Evolutionary conservation across 2,113 vertebrate genomes (phyloP).

Genomic region (Notothenia coriiceps): DNA sequence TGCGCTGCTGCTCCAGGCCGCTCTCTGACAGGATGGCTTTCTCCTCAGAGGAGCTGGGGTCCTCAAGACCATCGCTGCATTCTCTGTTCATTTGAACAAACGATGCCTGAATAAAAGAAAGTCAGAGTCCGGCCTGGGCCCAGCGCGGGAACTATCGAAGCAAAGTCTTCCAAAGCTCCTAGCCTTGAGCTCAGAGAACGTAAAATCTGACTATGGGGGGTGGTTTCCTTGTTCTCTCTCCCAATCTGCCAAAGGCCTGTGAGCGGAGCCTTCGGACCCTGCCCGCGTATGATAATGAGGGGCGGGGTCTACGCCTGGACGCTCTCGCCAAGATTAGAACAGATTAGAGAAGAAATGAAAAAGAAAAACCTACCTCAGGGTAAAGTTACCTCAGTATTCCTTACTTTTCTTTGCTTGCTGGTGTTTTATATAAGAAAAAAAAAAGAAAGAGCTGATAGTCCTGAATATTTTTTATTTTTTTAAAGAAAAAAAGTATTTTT

Average conservation of each 20-base stretch:
- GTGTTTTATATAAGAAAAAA: conserved; percentile 84
- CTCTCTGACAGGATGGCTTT: not conserved
- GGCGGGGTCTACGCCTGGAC: conserved; percentile 67
- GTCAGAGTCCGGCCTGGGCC: conserved; percentile 14
- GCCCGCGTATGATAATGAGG: conserved; percentile 74
- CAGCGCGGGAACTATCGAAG: conserved; percentile 25
- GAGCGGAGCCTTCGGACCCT: conserved; percentile 77
- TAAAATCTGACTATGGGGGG: conserved; percentile 62
- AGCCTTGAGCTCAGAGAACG: conserved; percentile 60
- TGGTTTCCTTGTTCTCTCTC: conserved; percentile 78
- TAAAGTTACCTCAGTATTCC: conserved; percentile 96
- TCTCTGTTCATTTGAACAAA: conserved; percentile 12
- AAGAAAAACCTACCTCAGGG: conserved; percentile 93
- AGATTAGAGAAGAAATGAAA: conserved; percentile 84
- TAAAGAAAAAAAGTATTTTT: conserved; percentile 86
- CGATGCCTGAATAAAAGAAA: not conserved
- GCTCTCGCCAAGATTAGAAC: conserved; percentile 81
- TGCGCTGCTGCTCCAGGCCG: not conserved
- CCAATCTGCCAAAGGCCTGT: conserved; percentile 77
- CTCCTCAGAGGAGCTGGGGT: conserved; percentile 36
- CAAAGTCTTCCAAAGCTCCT: conserved; percentile 58
- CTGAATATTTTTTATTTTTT: conserved; percentile 99
- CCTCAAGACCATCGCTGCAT: not conserved
- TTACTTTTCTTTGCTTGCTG: conserved; percentile 85
- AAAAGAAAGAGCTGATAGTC: conserved; percentile 90